A percentile compares a stretch with the other conserved stretches of the same genome.
Evolutionary conservation across 2,888 invertebrate species (phyloP).

Genomic region (Ptychoptera albimana): DNA sequence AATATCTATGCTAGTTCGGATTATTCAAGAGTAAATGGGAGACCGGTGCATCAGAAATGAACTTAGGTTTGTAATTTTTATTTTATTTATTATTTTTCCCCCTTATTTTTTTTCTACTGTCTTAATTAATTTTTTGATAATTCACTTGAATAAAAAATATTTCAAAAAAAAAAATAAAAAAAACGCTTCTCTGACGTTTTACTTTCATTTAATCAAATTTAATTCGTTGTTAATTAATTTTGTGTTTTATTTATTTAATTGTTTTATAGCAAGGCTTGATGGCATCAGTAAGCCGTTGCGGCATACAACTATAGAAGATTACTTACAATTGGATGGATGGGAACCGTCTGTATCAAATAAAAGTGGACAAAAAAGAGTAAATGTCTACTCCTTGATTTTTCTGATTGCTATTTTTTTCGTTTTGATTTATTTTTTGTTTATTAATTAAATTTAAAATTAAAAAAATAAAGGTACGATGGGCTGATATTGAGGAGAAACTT

Average conservation of each 20-base stretch:
- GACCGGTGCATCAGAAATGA: slow-evolving; percentile 54
- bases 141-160: slow-evolving; percentile 5
- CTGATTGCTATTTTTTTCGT: not conserved
- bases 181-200: no score
- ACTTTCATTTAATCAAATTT: not conserved
- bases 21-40: slow-evolving; percentile 67
- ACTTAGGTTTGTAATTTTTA: slow-evolving; percentile 59
- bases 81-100: not conserved
- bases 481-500: slow-evolving; percentile 87
- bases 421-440: not conserved
- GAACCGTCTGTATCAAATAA: slow-evolving; percentile 32
- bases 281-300: slow-evolving; percentile 65
- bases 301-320: slow-evolving; percentile 77
- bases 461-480: slow-evolving; percentile 94
- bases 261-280: slow-evolving; percentile 76
- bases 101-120: slow-evolving; percentile 1
- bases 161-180: slow-evolving; percentile 4
- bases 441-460: slow-evolving; percentile 2
- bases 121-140: slow-evolving; percentile 2
- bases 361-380: slow-evolving; percentile 80
- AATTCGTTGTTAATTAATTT: slow-evolving; percentile 26
- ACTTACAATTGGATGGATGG: slow-evolving; percentile 73
- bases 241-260: slow-evolving; percentile 14
- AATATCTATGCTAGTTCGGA: slow-evolving; percentile 16
- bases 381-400: slow-evolving; percentile 19